Conservation (phyloP, 2,888 invertebrate genomes). For the Brachycybe producta region DNA sequence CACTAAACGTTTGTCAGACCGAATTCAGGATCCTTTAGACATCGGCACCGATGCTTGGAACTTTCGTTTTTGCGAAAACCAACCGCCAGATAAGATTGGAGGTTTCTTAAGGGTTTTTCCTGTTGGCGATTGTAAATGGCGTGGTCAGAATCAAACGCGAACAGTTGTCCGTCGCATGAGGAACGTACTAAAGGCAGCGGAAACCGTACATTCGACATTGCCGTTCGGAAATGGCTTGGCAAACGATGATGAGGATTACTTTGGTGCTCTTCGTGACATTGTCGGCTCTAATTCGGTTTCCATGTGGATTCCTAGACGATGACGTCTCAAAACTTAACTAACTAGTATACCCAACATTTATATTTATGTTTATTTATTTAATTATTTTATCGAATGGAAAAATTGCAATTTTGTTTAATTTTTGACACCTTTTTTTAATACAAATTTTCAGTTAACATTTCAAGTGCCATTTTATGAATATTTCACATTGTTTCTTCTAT, state of each 20-base stretch:
- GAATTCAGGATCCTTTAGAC: not conserved
- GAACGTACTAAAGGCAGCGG: constrained; percentile 2
- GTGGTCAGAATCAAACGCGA: not conserved
- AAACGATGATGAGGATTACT: constrained; percentile 37
- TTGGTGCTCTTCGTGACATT: constrained; percentile 37
- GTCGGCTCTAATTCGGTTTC: constrained; percentile 25
- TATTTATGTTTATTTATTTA: too few relatives aligned
- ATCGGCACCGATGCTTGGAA: not conserved
- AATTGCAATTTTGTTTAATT: too few relatives aligned
- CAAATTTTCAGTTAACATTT: too few relatives aligned
- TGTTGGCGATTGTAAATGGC: constrained; percentile 30
- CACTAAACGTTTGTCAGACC: not conserved
- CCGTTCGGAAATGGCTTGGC: constrained; percentile 20
- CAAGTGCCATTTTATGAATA: too few relatives aligned
- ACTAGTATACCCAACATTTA: too few relatives aligned
- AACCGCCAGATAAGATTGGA: constrained; percentile 50
- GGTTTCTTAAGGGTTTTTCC: constrained; percentile 68
- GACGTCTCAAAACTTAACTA: too few relatives aligned
- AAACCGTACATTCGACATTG: constrained; percentile 16
- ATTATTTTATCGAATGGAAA: too few relatives aligned
- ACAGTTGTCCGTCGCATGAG: constrained; percentile 7
- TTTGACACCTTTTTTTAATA: too few relatives aligned
- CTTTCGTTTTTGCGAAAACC: too few relatives aligned
- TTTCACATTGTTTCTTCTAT: too few relatives aligned
- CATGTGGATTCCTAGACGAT: constrained; percentile 14